These are phyloP conservation scores for Tetragonisca angustula DNA, from an alignment of 2,888 invertebrate genomes.

Conservation along the genomic window DNA sequence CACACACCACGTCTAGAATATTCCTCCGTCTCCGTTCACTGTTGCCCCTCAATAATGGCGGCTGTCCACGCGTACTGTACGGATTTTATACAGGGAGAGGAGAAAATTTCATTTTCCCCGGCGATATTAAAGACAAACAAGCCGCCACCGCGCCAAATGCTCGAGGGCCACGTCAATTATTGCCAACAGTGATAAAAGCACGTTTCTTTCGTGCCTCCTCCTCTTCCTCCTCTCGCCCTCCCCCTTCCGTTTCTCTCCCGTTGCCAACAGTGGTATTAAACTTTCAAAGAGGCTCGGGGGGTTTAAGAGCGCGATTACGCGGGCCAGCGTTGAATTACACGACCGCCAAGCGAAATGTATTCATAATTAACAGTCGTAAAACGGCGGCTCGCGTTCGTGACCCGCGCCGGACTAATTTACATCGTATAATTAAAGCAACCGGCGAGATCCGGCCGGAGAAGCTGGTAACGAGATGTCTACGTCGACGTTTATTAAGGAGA, in stretches of 20 bases:
- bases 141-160: not conserved
- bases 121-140: slow-evolving; percentile 11
- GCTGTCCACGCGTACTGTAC: not conserved
- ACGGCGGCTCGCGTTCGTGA: slow-evolving; percentile 18
- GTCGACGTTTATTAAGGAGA: slow-evolving; percentile 20
- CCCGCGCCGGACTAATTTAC: slow-evolving; percentile 40
- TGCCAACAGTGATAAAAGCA: slow-evolving; percentile 13
- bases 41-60: not conserved
- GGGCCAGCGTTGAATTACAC: slow-evolving; percentile 36
- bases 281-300: slow-evolving; percentile 13
- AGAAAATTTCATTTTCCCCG: not conserved
- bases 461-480: slow-evolving; percentile 30
- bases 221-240: not conserved
- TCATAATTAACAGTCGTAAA: slow-evolving; percentile 52
- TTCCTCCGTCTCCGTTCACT: too few species aligned
- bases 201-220: not conserved
- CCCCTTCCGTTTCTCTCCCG: too few species aligned
- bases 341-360: slow-evolving; percentile 33
- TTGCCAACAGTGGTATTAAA: slow-evolving; percentile 16
- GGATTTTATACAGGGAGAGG: not conserved
- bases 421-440: slow-evolving; percentile 55
- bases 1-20: not conserved
- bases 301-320: slow-evolving; percentile 32
- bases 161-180: slow-evolving; percentile 9
- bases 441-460: slow-evolving; percentile 1